Base-by-base conservation (phyloP, 2,888 invertebrate genomes). In the Pegoplata infirma region DNA sequence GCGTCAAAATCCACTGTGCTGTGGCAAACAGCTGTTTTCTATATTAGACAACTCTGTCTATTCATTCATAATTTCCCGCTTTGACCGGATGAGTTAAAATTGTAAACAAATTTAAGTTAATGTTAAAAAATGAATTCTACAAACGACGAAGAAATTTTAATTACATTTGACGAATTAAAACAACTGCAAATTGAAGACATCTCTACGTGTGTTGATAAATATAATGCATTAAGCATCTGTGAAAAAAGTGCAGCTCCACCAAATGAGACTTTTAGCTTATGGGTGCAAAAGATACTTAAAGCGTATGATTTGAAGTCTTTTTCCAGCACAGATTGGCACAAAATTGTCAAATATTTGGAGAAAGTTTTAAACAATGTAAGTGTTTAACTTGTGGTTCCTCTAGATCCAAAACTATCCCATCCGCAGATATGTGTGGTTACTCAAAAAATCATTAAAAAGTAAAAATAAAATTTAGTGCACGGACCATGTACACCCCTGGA, bases 261-360 rank as follows among this genome's bases (percentile, higher is more conserved):
- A 3, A n/a, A 2, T 51, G 79, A 76, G 36, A 67, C 78, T 36
- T 68, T 72, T 32, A 59, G 64, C 40, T 17, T 81, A 6, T 81
- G 81, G 79, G 69, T 59, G 12, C 55, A 61, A 10, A 81, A 73
- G 21, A 49, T 81, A 21, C 28, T 79, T 1, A 74, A 68, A 68
- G 53, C 59, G 1, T 81, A 74, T 59, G 64, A 72, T 55, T 19
- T 21, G 8, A 19, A 58, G 7, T 47, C 71, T 8, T 74, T 63
- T 49, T 44, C 28, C n/a, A 12, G 17, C 1, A 12, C 36, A 1
- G 74, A 76, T 14, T 81, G 76, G 79, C 14, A 58, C 3, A 47
- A 16, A 8, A 63, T 79, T 10, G 53, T 68, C 8, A 64, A 63
- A 2, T 74, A 72, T 25, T 72, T 81, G 21, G n/a, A 14, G n/a